Conservation (phyloP, 2,888 invertebrate species). For the Dysmachus trigonus region DNA sequence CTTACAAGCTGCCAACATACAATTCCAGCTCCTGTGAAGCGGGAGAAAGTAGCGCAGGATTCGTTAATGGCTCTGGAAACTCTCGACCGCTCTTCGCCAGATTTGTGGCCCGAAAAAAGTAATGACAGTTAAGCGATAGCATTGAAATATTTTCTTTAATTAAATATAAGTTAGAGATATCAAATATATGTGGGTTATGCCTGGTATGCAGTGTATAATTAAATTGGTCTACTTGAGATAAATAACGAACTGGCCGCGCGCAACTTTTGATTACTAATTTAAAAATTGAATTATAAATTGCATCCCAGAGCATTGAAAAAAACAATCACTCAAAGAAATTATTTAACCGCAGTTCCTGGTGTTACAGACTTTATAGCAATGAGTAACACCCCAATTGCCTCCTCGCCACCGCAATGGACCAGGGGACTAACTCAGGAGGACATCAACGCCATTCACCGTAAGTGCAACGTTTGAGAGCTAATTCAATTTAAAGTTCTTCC, state of each 20-base stretch:
- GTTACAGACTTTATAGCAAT: conserved; percentile 83
- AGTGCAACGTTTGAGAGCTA: conserved; percentile 61
- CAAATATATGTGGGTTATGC: background rate
- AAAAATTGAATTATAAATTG: background rate
- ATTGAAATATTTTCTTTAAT: background rate
- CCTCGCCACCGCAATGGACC: conserved; percentile 72
- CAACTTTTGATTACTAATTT: background rate
- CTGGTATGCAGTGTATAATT: background rate
- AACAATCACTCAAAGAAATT: background rate
- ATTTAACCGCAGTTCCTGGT: conserved; percentile 78
- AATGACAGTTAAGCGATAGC: conserved; percentile 58
- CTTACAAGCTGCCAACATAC: background rate
- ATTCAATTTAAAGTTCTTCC: background rate
- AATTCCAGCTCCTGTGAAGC: conserved; percentile 39
- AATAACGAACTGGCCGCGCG: background rate
- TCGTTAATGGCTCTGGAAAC: conserved; percentile 89
- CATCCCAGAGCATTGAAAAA: background rate
- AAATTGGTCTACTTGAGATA: background rate
- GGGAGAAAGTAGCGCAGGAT: conserved; percentile 67
- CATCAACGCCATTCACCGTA: conserved; percentile 79
- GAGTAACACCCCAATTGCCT: conserved; percentile 67
- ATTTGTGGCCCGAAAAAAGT: conserved; percentile 97
- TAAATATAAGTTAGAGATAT: background rate
- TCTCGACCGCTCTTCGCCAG: conserved; percentile 92
- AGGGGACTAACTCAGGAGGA: conserved; percentile 77